Percentiles rank a stretch among this genome's conserved stretches.
Evolutionary conservation across 2,888 invertebrate genomes (phyloP).

Genomic region (Coecobrya sp.): DNA sequence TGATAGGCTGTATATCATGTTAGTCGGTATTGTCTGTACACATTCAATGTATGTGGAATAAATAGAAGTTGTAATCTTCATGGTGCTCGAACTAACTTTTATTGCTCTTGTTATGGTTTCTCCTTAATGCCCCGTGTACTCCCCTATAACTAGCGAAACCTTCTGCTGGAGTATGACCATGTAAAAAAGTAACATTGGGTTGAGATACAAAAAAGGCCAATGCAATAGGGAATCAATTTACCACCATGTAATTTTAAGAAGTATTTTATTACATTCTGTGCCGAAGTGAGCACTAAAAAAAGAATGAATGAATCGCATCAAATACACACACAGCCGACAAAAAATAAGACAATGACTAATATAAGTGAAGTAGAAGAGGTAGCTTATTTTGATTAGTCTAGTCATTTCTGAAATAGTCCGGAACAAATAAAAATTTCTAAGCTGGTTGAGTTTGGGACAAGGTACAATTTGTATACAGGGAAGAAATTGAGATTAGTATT

Average conservation of each 20-base stretch:
- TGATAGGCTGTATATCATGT: neutral
- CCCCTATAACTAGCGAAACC: conserved; percentile 5
- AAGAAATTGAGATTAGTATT: neutral
- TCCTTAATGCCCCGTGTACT: conserved; percentile 13
- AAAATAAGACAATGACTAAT: neutral
- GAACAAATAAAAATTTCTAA: neutral
- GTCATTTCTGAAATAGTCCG: neutral
- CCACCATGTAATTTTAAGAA: neutral
- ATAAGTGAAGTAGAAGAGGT: neutral
- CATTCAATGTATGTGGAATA: neutral
- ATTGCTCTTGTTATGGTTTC: conserved; percentile 38
- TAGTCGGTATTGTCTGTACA: neutral
- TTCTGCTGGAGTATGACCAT: conserved; percentile 2
- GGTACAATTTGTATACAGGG: neutral
- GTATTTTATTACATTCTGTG: neutral
- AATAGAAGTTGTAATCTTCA: conserved; percentile 17
- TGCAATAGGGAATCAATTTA: conserved; percentile 25
- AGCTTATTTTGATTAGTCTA: neutral
- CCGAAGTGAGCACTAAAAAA: neutral
- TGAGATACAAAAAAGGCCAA: neutral
- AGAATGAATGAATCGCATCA: neutral
- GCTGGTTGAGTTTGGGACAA: too few species aligned
- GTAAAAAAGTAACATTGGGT: neutral
- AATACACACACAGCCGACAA: neutral
- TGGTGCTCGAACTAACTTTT: conserved; percentile 10